phyloP scores from a whole-genome alignment of 1,140 invertebrate genomes.

The Lepidurus apus region DNA sequence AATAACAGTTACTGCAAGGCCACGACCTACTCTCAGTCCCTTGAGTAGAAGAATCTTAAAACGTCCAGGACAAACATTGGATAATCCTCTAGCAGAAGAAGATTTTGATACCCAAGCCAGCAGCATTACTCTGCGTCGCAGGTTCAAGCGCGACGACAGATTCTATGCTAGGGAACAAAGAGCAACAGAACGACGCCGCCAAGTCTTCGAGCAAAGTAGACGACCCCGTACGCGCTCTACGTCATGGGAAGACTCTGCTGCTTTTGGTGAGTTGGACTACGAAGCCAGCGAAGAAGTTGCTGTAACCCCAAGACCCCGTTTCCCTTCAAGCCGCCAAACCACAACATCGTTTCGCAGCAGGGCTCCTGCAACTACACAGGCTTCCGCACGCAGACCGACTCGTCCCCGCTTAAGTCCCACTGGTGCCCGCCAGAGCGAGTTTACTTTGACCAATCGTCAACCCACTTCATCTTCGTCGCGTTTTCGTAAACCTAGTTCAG shows the following conservation, averaged over 20 bases:
- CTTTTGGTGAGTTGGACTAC: slow-evolving; percentile 22
- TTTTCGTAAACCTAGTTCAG: slow-evolving; percentile 12
- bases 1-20: slow-evolving; percentile 33
- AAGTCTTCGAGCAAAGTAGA: neutral
- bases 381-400: neutral
- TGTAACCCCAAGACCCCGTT: neutral
- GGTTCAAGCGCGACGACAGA: neutral
- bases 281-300: slow-evolving; percentile 27
- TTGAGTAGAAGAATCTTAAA: neutral
- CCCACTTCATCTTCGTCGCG: neutral
- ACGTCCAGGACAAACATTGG: neutral
- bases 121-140: neutral
- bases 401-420: slow-evolving; percentile 10
- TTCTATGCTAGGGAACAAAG: neutral
- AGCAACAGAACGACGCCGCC: neutral
- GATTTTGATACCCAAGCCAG: neutral
- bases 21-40: slow-evolving; percentile 11
- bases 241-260: neutral
- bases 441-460: slow-evolving; percentile 26
- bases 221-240: neutral
- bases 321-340: slow-evolving; percentile 18
- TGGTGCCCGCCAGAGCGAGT: slow-evolving; percentile 12
- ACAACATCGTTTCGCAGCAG: neutral
- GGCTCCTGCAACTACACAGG: neutral
- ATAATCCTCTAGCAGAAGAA: neutral